These are phyloP conservation scores for Dunckerocampus dactyliophorus DNA, from an alignment of 2,113 vertebrate genomes.

Conservation along the genomic window DNA sequence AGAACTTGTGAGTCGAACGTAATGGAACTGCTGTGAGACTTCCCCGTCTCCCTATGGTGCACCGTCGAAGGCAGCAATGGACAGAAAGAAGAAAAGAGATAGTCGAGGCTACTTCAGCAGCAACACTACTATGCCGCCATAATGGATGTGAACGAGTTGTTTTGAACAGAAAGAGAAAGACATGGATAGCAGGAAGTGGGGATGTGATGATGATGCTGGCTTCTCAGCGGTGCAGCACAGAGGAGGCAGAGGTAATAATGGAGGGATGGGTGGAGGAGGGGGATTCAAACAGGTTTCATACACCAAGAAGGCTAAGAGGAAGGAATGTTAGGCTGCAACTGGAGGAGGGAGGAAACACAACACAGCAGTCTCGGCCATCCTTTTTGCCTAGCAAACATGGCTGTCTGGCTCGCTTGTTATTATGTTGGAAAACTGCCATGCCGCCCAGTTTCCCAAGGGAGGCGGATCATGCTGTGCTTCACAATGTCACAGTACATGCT, in stretches of 20 bases:
- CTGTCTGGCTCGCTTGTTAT: too few relatives aligned
- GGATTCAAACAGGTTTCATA: slow-evolving; percentile 32
- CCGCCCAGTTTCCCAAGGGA: too few relatives aligned
- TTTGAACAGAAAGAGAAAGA: slow-evolving; percentile 22
- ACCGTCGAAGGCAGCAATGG: slow-evolving; percentile 30
- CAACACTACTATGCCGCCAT: slow-evolving; percentile 44
- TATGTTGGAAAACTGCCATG: too few relatives aligned
- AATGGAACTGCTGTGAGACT: slow-evolving; percentile 40
- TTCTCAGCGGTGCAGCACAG: slow-evolving; percentile 52
- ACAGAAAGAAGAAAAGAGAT: slow-evolving; percentile 17
- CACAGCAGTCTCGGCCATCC: not conserved
- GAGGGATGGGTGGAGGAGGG: slow-evolving; percentile 11
- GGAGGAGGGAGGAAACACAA: slow-evolving; percentile 14
- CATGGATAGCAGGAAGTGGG: slow-evolving; percentile 19
- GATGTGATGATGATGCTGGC: slow-evolving; percentile 44
- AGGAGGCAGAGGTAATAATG: slow-evolving; percentile 35
- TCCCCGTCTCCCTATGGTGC: slow-evolving; percentile 41
- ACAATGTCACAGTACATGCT: too few relatives aligned
- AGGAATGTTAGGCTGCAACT: not conserved
- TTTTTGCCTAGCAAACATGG: too few relatives aligned
- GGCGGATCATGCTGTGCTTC: too few relatives aligned
- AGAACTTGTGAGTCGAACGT: slow-evolving; percentile 31
- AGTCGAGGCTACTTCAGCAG: slow-evolving; percentile 43
- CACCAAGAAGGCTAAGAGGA: slow-evolving; percentile 15
- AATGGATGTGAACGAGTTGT: slow-evolving; percentile 51